phyloP scores from a whole-genome alignment of 2,888 invertebrate species.

The Erpobdella octoculata region DNA sequence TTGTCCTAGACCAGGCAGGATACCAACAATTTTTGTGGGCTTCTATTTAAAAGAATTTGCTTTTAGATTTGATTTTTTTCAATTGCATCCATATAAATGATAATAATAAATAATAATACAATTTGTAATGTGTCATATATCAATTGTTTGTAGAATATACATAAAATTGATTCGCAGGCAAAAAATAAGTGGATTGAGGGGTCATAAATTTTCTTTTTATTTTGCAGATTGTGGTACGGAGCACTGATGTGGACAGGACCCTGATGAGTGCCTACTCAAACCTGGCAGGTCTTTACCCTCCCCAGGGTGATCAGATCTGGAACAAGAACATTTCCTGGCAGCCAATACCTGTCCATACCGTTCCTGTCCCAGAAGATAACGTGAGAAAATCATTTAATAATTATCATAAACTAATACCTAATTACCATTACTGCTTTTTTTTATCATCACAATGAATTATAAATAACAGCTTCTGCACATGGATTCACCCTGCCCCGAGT shows the following conservation, averaged over 20 bases:
- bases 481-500: constrained; percentile 22
- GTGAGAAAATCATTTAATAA: too few species aligned
- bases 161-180: too few species aligned
- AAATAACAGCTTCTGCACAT: constrained; percentile 25
- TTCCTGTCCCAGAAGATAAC: constrained; percentile 39
- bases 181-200: too few species aligned
- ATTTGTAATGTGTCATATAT: too few species aligned
- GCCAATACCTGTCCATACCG: constrained; percentile 49
- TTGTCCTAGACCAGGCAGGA: too few species aligned
- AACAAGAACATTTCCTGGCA: constrained; percentile 53
- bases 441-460: not conserved
- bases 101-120: too few species aligned
- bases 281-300: constrained; percentile 71
- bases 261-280: constrained; percentile 74
- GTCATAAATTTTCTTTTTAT: too few species aligned
- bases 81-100: too few species aligned
- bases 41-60: too few species aligned
- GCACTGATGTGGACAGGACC: constrained; percentile 49
- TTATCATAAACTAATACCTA: not conserved
- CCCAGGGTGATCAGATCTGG: constrained; percentile 61
- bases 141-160: too few species aligned
- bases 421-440: not conserved
- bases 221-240: constrained; percentile 48
- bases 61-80: too few species aligned
- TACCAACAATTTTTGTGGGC: too few species aligned